Base-by-base conservation (phyloP, 2,888 invertebrate genomes). In the Hypena proboscidalis region DNA sequence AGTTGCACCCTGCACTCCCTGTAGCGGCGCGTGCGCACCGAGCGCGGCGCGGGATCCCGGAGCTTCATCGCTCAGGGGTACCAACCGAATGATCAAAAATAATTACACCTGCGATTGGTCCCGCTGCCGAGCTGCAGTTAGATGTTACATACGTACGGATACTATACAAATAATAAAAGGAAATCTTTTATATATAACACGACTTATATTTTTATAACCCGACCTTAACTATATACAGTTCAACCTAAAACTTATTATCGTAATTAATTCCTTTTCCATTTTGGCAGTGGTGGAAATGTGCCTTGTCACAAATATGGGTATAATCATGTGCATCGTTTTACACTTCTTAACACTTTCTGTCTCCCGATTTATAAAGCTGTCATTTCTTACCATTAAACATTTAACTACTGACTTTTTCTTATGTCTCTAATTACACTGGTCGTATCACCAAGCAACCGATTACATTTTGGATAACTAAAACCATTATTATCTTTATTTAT, bases 211-310 rank as follows among this genome's bases (percentile, higher is more conserved):
- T 59, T 64, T 62, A 66, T 62, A 57, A 62, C 81, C 82, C 83
- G 83, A 84, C 80, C 86, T 88, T 86, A 87, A 73, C 74, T 84
- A 87, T 83, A 83, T 87, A 88, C 87, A 87, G 72, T 82, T 80
- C 70, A 67, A 69, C 44, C 56, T 66, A 51, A 52, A 36, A 57
- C 54, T 72, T 74, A 77, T 75, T 78, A 77, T 75, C 77, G 68
- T 71, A 67, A 70, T 71, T 77, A 77, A 55, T 56, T 56, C 58
- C 43, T 80, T 75, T 77, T 75, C 74, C 81, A 80, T 84, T 77
- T 88, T 87, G 91, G 90, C 91, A 89, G 87, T 90, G 89, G 74
- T 90, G 86, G 91, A 91, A 88, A 91, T 91, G 91, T 91, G 91
- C 91, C 91, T 91, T 90, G 91, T 88, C 83, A 83, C 81, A 80